These are phyloP conservation scores for Laupala kohalensis DNA, from an alignment of 1,140 invertebrate species.

Conservation along the genomic window DNA sequence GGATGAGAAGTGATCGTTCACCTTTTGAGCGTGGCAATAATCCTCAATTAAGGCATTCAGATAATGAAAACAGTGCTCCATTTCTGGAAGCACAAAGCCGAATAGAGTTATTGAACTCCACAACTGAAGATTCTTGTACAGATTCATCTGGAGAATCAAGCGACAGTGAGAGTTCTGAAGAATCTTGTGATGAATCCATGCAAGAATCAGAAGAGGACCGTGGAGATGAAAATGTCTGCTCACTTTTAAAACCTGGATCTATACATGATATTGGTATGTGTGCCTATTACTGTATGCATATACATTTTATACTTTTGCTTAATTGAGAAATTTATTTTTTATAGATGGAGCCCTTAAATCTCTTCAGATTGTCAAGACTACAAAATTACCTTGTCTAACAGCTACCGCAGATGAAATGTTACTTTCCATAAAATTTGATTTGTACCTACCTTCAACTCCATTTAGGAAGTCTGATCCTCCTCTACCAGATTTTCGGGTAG, in stretches of 20 bases:
- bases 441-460: neutral
- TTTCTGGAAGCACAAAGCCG: no score
- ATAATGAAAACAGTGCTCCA: no score
- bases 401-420: neutral
- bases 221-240: neutral
- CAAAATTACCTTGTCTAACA: neutral
- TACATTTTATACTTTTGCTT: neutral
- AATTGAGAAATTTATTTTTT: neutral
- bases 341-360: neutral
- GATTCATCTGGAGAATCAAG: no score
- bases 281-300: neutral
- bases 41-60: no score
- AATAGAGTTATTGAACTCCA: no score
- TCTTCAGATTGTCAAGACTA: neutral
- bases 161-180: neutral
- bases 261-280: neutral
- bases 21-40: no score
- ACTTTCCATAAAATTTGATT: neutral
- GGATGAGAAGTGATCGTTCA: no score
- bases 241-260: neutral
- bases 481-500: neutral
- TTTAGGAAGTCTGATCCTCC: neutral
- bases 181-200: neutral
- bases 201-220: neutral
- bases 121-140: no score